These are phyloP conservation scores for Leptinotarsa texana DNA, from an alignment of 1,140 invertebrate genomes.

Conservation along the genomic window DNA sequence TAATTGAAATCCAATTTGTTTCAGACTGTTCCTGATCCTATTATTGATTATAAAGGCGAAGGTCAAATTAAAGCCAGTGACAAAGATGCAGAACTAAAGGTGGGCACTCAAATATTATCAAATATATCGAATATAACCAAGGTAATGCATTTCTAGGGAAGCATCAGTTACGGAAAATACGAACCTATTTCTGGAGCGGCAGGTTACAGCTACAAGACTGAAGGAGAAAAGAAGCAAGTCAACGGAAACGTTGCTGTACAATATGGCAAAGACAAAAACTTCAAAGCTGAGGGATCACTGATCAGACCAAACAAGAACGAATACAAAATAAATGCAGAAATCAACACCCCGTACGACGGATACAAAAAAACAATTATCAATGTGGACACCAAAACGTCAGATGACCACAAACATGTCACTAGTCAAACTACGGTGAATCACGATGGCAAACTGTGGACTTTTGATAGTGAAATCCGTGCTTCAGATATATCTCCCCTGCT, in stretches of 20 bases:
- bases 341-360: conserved; percentile 60
- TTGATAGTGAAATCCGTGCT: conserved; percentile 56
- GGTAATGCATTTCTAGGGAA: conserved; percentile 13
- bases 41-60: conserved; percentile 38
- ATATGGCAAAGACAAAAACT: conserved; percentile 62
- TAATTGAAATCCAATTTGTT: neutral
- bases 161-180: conserved; percentile 38
- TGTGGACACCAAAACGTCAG: conserved; percentile 59
- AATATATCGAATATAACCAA: neutral
- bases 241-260: conserved; percentile 55
- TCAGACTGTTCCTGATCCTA: conserved; percentile 29
- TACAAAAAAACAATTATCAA: conserved; percentile 61
- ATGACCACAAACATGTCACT: conserved; percentile 57
- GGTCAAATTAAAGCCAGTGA: conserved; percentile 43
- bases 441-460: conserved; percentile 60
- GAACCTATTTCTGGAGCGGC: conserved; percentile 38
- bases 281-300: conserved; percentile 54
- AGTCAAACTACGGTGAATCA: conserved; percentile 54
- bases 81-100: conserved; percentile 37
- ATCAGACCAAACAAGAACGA: conserved; percentile 55
- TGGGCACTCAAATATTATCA: conserved; percentile 6
- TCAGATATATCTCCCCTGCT: conserved; percentile 30
- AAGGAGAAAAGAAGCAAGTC: conserved; percentile 29
- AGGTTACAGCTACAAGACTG: conserved; percentile 36
- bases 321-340: conserved; percentile 53